phyloP scores from a whole-genome alignment of 1,140 invertebrate genomes.

The Oedothorax gibbosus region DNA sequence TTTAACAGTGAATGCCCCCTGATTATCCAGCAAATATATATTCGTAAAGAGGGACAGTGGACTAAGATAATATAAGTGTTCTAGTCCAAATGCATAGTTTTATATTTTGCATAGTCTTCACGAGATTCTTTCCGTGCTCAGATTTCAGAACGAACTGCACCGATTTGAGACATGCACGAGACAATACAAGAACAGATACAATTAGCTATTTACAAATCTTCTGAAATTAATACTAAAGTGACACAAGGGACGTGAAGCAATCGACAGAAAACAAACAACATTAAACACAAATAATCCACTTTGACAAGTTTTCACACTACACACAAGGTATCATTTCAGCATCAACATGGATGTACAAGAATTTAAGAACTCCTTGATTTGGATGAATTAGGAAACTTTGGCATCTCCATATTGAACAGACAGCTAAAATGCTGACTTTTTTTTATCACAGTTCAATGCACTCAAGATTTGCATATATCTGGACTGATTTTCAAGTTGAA shows the following conservation, averaged over 20 bases:
- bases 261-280: slow-evolving; percentile 33
- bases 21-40: slow-evolving; percentile 27
- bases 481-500: slow-evolving; percentile 52
- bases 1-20: slow-evolving; percentile 54
- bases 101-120: slow-evolving; percentile 23
- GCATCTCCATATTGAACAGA: slow-evolving; percentile 47
- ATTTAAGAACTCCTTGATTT: slow-evolving; percentile 49
- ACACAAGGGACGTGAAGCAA: slow-evolving; percentile 54
- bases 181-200: slow-evolving; percentile 53
- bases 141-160: slow-evolving; percentile 42
- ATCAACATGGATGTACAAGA: slow-evolving; percentile 59
- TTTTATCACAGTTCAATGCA: slow-evolving; percentile 60
- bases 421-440: slow-evolving; percentile 49
- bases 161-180: slow-evolving; percentile 47
- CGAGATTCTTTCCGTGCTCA: background rate
- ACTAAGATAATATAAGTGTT: slow-evolving; percentile 3
- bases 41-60: slow-evolving; percentile 6
- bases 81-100: slow-evolving; percentile 24
- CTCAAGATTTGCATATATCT: slow-evolving; percentile 40
- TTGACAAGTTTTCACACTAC: slow-evolving; percentile 60
- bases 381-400: slow-evolving; percentile 57
- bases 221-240: slow-evolving; percentile 10
- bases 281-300: slow-evolving; percentile 45
- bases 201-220: slow-evolving; percentile 57
- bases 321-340: slow-evolving; percentile 33